Conservation (phyloP, 2,888 invertebrate species). For the Alentia gelatinosa region DNA sequence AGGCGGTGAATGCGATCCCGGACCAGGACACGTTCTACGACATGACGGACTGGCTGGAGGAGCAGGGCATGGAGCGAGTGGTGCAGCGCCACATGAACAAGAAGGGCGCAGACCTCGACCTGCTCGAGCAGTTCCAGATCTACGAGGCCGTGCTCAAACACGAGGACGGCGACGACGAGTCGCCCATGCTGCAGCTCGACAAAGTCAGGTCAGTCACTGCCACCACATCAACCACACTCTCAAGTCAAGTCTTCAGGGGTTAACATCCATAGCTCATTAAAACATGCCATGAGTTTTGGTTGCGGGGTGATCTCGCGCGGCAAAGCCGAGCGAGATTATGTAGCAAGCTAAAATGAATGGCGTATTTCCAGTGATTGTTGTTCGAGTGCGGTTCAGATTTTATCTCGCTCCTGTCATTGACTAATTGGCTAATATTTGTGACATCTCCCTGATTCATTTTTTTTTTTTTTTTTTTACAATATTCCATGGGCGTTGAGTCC, state of each 20-base stretch:
- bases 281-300: too few relatives aligned
- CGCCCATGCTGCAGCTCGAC: constrained; percentile 69
- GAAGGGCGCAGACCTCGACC: constrained; percentile 94
- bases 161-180: constrained; percentile 86
- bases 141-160: constrained; percentile 95
- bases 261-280: neutral
- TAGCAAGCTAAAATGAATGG: too few relatives aligned
- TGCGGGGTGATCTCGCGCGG: too few relatives aligned
- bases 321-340: too few relatives aligned
- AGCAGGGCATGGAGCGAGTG: constrained; percentile 84
- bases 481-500: too few relatives aligned
- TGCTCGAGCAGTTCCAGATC: constrained; percentile 95
- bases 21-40: constrained; percentile 99
- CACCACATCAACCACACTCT: neutral
- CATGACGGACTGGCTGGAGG: constrained; percentile 96
- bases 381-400: too few relatives aligned
- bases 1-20: constrained; percentile 92
- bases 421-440: too few relatives aligned
- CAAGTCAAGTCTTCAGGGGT: too few relatives aligned
- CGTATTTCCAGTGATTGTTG: too few relatives aligned
- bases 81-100: constrained; percentile 82
- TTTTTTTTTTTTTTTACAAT: too few relatives aligned
- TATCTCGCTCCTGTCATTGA: too few relatives aligned
- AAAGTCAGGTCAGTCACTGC: constrained; percentile 70
- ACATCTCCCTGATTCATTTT: too few relatives aligned